phyloP scores from a whole-genome alignment of 2,888 invertebrate species.

The Hoplodrina blanda region DNA sequence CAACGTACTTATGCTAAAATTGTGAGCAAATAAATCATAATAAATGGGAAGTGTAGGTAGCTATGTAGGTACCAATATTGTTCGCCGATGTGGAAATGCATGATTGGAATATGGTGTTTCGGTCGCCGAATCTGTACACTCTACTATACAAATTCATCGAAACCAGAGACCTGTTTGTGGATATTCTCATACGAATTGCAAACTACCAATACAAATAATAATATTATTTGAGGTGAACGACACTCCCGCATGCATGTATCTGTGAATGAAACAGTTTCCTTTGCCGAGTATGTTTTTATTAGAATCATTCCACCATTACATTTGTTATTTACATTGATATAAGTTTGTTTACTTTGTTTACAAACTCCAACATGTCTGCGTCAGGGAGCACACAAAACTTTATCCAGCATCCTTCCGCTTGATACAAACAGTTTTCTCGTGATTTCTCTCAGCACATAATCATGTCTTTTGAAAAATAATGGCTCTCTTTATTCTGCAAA shows the following conservation, averaged over 20 bases:
- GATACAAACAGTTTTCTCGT: slow-evolving; percentile 56
- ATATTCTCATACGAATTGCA: slow-evolving; percentile 2
- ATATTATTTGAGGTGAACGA: slow-evolving; percentile 4
- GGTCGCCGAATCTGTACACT: neutral
- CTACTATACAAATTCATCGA: neutral
- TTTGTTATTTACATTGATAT: slow-evolving; percentile 32
- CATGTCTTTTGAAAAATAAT: slow-evolving; percentile 70
- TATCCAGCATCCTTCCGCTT: slow-evolving; percentile 40
- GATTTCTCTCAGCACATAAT: slow-evolving; percentile 63
- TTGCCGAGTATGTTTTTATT: slow-evolving; percentile 5
- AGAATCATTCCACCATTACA: slow-evolving; percentile 21
- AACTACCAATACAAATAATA: slow-evolving; percentile 14
- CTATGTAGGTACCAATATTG: too few relatives aligned
- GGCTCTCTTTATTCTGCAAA: slow-evolving; percentile 68
- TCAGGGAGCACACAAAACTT: slow-evolving; percentile 48
- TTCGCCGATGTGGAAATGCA: too few relatives aligned
- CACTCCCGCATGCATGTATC: slow-evolving; percentile 7
- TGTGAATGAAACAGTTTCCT: neutral
- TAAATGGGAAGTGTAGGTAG: too few relatives aligned
- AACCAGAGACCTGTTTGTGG: neutral
- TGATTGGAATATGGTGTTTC: too few relatives aligned
- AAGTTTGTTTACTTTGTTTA: slow-evolving; percentile 38
- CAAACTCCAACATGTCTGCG: slow-evolving; percentile 45
- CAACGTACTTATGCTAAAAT: too few relatives aligned
- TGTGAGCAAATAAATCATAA: too few relatives aligned